Evolutionary conservation across 2,113 vertebrate species (phyloP), one percentile per base, ranked within the genome.

Genomic region (Pipra filicauda): DNA sequence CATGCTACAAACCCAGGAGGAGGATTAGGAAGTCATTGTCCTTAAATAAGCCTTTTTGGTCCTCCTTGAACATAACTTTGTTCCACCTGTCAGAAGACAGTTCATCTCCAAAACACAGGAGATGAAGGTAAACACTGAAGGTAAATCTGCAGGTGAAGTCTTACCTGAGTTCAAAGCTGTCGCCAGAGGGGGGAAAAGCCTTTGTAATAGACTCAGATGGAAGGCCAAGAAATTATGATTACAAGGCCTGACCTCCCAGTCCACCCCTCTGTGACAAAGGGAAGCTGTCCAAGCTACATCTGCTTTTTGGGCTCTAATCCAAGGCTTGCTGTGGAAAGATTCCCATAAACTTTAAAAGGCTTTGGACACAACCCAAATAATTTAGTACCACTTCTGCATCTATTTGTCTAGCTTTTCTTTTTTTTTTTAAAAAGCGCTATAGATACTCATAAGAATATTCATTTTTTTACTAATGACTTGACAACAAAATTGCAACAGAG

Each of bases 221-320:
- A 85, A 67, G 59, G 52, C 43, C 46, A 73, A 95, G 18, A 84
- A 90, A 77, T 74, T 69, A 70, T 3, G 17, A 86, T 85, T 88
- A 59, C 48, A 85, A 88, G 39, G 14, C 54, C 37, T 86, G 73
- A 93, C 55, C 82, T 91, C 48, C 41, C 48, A 88, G 54, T 67
- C 43, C 22, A 80, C 69, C 28, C 64, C n/a, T 64, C 13, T 88
- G 52, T 77, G 61, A 57, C 61, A 84, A 80, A 91, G 61, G 59
- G 57, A 88, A 95, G 15, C 76, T 75, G 65, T 84, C 65, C 83
- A 95, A 92, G 41, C 52, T 93, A 59, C 83, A 77, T 61, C 69
- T 81, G 76, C 54, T 77, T 88, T 94, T 90, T 65, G 75, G 95
- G 92, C 85, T 93, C 41, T 11, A 85, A 8, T 83, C 90, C 95